phyloP scores from a whole-genome alignment of 37 sponge, comb jelly and placozoan species.

The Beroe ovata region DNA sequence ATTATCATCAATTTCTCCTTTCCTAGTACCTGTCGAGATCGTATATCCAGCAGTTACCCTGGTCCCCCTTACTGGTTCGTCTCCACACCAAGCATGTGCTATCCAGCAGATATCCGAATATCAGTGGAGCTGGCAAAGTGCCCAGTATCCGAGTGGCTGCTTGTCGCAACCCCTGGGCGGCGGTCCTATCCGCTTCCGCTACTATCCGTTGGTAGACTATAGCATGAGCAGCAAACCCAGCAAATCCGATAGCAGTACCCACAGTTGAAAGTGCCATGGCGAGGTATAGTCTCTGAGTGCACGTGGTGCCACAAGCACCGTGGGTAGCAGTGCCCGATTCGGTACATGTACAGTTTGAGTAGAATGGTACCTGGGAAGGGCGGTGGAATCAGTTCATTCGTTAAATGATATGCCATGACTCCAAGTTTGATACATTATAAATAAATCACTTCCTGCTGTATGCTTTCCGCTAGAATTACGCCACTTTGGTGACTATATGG shows the following conservation, averaged over 20 bases:
- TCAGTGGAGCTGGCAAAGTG: conserved; percentile 21
- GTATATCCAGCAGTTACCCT: conserved; percentile 57
- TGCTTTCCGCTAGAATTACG: too few relatives aligned
- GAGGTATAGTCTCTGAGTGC: background rate
- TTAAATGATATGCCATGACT: too few relatives aligned
- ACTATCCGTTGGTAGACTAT: conserved; percentile 46
- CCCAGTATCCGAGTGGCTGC: background rate
- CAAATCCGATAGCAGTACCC: conserved; percentile 13
- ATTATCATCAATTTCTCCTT: too few relatives aligned
- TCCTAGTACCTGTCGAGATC: conserved; percentile 33
- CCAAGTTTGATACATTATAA: too few relatives aligned
- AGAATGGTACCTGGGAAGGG: background rate
- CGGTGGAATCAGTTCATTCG: too few relatives aligned
- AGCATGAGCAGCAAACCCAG: conserved; percentile 41
- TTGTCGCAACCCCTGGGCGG: conserved; percentile 9
- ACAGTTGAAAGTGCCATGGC: background rate
- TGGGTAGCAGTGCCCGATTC: background rate
- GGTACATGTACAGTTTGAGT: conserved; percentile 50
- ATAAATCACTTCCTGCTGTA: too few relatives aligned
- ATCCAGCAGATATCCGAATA: conserved; percentile 33
- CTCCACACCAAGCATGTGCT: conserved; percentile 58
- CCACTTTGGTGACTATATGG: too few relatives aligned
- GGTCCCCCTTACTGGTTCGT: background rate
- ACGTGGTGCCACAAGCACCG: conserved; percentile 9
- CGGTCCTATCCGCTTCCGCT: conserved; percentile 15